Base-by-base conservation (phyloP, 2,113 vertebrate species). In the Parus major region DNA sequence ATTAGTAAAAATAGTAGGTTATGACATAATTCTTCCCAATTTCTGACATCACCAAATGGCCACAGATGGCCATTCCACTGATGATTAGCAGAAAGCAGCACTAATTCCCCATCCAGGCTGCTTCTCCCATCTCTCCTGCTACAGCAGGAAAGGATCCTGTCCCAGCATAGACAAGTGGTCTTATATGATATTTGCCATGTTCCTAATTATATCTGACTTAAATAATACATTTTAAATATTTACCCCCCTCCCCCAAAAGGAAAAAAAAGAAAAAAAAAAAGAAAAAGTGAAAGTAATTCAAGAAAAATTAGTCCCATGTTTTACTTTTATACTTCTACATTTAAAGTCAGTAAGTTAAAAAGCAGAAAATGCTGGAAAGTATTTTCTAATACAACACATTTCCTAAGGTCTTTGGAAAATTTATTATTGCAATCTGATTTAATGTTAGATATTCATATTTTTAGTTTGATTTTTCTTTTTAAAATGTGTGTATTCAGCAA, bases 391-490 rank as follows among this genome's bases (percentile, higher is more conserved):
- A 55, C 16, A 42, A 29, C 23, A 55, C 3, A 24, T 70, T 66
- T 88, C 73, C 66, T 53, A 72, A 70, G 11, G 19, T 69, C 27
- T 78, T 66, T 52, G 13, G 39, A 80, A 88, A 69, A 36, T 2
- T 20, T 50, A 56, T 27, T 64, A 72, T 3, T 71, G 49, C 31
- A 64, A 1, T 61, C 55, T 42, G 52, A 66, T 70, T 81, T 73
- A 69, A 8, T 46, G 73, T 46, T 52, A 83, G 27, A 64, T 8
- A 33, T 9, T 18, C 3, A 35, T 12, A 15, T 75, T 56, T 78
- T 73, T 31, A 65, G 41, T 52, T 79, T 53, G 55, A n/a, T 65
- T 93, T 82, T 69, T 53, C 60, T 70, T 85, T 90, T 80, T 24
- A 66, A 61, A 83, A 49, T 1, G 3, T 15, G 23, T 15, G 13